Conservation (phyloP, 2,888 invertebrate species). For the Standfussiana lucernea region DNA sequence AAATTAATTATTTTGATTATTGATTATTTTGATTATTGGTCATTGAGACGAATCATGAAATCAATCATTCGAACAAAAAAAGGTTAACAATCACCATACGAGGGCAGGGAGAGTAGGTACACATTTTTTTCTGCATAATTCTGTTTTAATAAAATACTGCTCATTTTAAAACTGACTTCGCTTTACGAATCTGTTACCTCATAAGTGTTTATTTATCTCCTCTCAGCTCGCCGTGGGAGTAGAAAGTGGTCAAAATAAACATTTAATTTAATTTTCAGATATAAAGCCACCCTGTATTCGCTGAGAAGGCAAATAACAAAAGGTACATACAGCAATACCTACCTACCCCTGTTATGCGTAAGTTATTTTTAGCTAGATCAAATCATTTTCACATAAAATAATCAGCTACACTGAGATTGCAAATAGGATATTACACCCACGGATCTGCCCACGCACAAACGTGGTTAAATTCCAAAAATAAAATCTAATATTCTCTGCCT, state of each 20-base stretch:
- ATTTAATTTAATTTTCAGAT: slow-evolving; percentile 14
- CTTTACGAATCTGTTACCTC: slow-evolving; percentile 11
- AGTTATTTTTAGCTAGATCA: background rate
- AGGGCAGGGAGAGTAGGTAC: background rate
- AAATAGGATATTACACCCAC: background rate
- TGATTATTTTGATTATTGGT: too few species aligned
- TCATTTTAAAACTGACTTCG: slow-evolving; percentile 1
- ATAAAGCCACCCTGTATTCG: background rate
- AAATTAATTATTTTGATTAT: too few species aligned
- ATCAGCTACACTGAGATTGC: background rate
- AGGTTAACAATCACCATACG: background rate
- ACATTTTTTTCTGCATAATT: background rate
- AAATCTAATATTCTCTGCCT: background rate
- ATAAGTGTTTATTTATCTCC: slow-evolving; percentile 39
- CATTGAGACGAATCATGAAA: background rate
- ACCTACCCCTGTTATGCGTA: too few species aligned
- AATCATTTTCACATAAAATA: background rate
- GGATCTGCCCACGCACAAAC: background rate
- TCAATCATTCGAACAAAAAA: background rate
- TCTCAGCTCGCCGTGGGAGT: slow-evolving; percentile 6
- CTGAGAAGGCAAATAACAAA: background rate
- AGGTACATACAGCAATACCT: too few species aligned
- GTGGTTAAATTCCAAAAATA: background rate
- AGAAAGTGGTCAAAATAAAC: slow-evolving; percentile 17
- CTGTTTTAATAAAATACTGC: background rate